phyloP scores from a whole-genome alignment of 2,113 vertebrate genomes.

The Aplodontia rufa region DNA sequence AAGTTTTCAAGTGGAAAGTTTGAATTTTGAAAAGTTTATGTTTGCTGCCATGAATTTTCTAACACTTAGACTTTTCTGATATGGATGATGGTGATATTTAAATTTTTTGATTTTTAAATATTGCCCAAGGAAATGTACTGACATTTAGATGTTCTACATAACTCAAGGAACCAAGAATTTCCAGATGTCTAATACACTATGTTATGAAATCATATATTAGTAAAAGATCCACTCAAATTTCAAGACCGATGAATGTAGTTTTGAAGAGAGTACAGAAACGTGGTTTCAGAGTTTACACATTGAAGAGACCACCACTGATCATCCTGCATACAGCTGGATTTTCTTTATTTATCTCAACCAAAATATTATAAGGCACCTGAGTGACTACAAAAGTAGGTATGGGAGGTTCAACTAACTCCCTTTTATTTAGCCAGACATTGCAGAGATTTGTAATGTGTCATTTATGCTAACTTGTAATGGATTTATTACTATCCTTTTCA shows the following conservation, averaged over 20 bases:
- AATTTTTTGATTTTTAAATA: neutral
- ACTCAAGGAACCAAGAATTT: neutral
- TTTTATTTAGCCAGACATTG: conserved; percentile 2
- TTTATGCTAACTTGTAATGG: conserved; percentile 5
- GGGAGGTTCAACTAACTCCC: neutral
- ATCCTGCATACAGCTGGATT: neutral
- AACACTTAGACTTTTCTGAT: neutral
- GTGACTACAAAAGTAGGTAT: neutral
- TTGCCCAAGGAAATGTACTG: neutral
- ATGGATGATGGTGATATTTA: neutral
- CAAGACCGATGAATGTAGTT: neutral
- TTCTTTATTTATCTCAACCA: neutral
- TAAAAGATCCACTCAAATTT: neutral
- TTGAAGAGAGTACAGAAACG: neutral
- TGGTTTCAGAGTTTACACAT: neutral
- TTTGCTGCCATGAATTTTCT: neutral
- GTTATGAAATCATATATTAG: neutral
- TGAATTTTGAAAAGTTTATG: neutral
- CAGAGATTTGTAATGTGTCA: neutral
- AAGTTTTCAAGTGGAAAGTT: neutral
- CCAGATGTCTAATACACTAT: neutral
- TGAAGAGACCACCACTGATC: neutral
- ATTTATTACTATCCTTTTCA: neutral
- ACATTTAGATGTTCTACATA: neutral
- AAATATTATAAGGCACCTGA: neutral